These are phyloP conservation scores for Nephila pilipes DNA, from an alignment of 1,140 invertebrate species.

Conservation along the genomic window DNA sequence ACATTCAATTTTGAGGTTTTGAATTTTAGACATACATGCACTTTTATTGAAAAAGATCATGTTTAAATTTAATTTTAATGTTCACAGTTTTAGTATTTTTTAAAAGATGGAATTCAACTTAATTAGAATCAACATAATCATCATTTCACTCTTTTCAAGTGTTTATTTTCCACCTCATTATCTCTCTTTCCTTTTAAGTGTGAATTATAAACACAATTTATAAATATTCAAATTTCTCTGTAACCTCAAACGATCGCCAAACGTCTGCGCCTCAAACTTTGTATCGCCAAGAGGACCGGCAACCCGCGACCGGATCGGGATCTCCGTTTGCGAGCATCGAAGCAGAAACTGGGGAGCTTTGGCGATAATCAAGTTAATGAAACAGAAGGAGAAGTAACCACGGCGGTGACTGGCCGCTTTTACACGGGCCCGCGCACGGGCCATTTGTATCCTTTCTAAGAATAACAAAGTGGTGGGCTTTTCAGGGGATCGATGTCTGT, in stretches of 20 bases:
- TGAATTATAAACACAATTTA: too few species aligned
- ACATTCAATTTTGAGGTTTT: too few species aligned
- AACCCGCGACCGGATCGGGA: neutral
- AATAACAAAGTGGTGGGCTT: conserved; percentile 76
- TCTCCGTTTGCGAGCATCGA: conserved; percentile 18
- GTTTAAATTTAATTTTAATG: too few species aligned
- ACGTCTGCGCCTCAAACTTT: neutral
- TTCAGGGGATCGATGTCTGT: conserved; percentile 45
- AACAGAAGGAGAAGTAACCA: conserved; percentile 76
- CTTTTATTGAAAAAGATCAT: too few species aligned
- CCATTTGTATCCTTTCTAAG: conserved; percentile 72
- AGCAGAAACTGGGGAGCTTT: conserved; percentile 73
- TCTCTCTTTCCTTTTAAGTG: too few species aligned
- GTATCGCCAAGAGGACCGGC: neutral
- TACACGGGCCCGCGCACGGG: conserved; percentile 65
- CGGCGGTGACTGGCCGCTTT: conserved; percentile 73
- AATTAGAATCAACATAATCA: too few species aligned
- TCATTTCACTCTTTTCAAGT: too few species aligned
- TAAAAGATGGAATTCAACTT: too few species aligned
- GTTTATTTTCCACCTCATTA: too few species aligned
- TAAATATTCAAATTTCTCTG: too few species aligned
- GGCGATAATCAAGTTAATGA: conserved; percentile 77
- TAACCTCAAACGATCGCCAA: neutral
- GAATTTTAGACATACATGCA: too few species aligned
- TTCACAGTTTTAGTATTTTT: too few species aligned